phyloP scores from a whole-genome alignment of 2,797 vertebrate genomes.

The Masticophis lateralis region DNA sequence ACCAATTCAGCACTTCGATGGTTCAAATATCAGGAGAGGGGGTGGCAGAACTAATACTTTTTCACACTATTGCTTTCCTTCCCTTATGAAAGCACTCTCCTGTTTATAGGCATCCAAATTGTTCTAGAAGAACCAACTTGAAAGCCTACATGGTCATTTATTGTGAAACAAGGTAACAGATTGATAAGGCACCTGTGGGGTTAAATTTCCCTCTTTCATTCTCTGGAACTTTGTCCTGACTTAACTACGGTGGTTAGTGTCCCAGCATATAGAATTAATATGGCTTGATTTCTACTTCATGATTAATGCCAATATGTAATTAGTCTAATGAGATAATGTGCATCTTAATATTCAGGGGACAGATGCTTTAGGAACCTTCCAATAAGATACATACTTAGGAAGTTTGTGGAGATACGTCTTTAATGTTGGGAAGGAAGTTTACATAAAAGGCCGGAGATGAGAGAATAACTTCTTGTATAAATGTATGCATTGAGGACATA shows the following conservation, averaged over 20 bases:
- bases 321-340: slow-evolving; percentile 32
- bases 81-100: neutral
- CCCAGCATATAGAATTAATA: slow-evolving; percentile 15
- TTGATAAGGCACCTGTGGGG: slow-evolving; percentile 14
- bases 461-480: neutral
- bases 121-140: neutral
- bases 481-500: neutral
- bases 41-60: neutral
- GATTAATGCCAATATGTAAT: slow-evolving; percentile 32
- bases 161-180: slow-evolving; percentile 11
- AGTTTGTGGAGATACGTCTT: slow-evolving; percentile 18
- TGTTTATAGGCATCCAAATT: neutral
- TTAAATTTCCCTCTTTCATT: slow-evolving; percentile 38
- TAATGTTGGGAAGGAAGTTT: neutral
- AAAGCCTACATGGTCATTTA: neutral
- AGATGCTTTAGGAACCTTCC: slow-evolving; percentile 21
- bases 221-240: slow-evolving; percentile 16
- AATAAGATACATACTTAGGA: slow-evolving; percentile 13
- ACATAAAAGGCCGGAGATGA: neutral
- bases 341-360: slow-evolving; percentile 4
- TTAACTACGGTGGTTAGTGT: slow-evolving; percentile 5
- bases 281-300: slow-evolving; percentile 30
- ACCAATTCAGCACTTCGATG: neutral
- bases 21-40: neutral
- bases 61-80: neutral